Percentiles rank a stretch among this genome's conserved stretches.
phyloP scores from a whole-genome alignment of 2,888 invertebrate genomes.

The Harmothoe impar region DNA sequence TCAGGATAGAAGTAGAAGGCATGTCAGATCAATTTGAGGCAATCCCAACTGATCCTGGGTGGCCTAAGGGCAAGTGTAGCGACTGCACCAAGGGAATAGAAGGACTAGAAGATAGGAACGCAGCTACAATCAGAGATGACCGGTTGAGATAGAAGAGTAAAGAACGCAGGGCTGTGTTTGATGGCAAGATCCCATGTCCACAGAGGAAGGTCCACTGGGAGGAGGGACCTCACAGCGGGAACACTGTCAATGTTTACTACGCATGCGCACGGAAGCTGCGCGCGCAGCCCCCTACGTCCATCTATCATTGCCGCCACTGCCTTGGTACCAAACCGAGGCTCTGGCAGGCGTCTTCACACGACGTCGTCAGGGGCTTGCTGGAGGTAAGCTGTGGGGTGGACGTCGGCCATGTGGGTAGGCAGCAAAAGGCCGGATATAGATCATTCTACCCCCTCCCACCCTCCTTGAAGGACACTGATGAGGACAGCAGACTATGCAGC shows the following conservation, averaged over 20 bases:
- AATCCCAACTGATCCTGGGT: too few relatives aligned
- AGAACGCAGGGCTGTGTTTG: too few relatives aligned
- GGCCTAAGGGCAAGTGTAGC: too few relatives aligned
- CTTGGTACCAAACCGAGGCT: not conserved
- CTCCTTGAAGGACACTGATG: not conserved
- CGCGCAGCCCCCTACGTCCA: not conserved
- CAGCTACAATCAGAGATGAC: too few relatives aligned
- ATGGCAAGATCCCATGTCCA: too few relatives aligned
- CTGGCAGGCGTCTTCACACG: not conserved
- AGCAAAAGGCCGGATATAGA: not conserved
- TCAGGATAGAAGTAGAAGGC: too few relatives aligned
- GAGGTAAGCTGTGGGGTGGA: not conserved
- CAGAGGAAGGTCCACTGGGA: not conserved
- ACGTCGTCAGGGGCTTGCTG: not conserved
- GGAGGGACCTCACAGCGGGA: conserved; percentile 14
- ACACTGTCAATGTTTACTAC: conserved; percentile 20
- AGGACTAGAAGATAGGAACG: too few relatives aligned
- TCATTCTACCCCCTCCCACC: not conserved
- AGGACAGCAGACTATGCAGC: too few relatives aligned
- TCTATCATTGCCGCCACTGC: not conserved
- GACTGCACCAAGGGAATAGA: too few relatives aligned
- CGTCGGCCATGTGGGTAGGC: not conserved
- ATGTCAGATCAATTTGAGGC: too few relatives aligned
- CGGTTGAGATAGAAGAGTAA: too few relatives aligned
- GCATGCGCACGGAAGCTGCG: conserved; percentile 44